Conservation (phyloP, 2,113 vertebrate genomes). For the Synchiropus splendidus region DNA sequence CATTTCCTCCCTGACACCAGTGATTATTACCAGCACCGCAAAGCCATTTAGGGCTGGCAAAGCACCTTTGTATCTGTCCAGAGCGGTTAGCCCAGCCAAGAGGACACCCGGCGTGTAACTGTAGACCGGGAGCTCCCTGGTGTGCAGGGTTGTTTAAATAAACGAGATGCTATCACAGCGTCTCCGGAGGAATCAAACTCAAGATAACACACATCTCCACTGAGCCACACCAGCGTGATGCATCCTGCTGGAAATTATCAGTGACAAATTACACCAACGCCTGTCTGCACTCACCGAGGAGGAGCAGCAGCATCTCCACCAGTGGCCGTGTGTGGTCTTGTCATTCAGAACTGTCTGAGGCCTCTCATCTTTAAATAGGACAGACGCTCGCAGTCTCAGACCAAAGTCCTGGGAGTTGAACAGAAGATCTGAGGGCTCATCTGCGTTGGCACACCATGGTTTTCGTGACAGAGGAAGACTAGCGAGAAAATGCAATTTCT, state of each 20-base stretch:
- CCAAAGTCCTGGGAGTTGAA: conserved; percentile 9
- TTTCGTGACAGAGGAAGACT: too few relatives aligned
- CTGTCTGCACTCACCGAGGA: conserved; percentile 1
- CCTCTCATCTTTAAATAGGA: conserved; percentile 46
- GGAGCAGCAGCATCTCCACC: conserved; percentile 2
- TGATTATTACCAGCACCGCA: conserved; percentile 17
- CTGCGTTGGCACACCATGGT: neutral
- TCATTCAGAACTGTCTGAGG: conserved; percentile 35
- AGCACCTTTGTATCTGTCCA: conserved; percentile 14
- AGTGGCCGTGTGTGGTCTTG: conserved; percentile 47
- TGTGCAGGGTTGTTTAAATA: conserved; percentile 13
- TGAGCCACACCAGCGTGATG: neutral
- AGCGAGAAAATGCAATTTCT: too few relatives aligned
- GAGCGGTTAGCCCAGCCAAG: conserved; percentile 10
- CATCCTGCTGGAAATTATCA: conserved; percentile 17
- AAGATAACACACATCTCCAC: conserved; percentile 11
- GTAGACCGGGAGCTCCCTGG: conserved; percentile 1
- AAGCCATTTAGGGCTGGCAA: conserved; percentile 18
- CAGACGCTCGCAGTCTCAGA: conserved; percentile 25
- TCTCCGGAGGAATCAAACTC: conserved; percentile 12
- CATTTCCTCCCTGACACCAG: conserved; percentile 25
- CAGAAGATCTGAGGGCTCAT: conserved; percentile 5
- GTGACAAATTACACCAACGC: conserved; percentile 23
- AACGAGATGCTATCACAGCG: conserved; percentile 22
- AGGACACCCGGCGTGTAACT: conserved; percentile 30